Evolutionary conservation across 2,113 vertebrate genomes (phyloP).

Genomic region (Ophiodon elongatus): DNA sequence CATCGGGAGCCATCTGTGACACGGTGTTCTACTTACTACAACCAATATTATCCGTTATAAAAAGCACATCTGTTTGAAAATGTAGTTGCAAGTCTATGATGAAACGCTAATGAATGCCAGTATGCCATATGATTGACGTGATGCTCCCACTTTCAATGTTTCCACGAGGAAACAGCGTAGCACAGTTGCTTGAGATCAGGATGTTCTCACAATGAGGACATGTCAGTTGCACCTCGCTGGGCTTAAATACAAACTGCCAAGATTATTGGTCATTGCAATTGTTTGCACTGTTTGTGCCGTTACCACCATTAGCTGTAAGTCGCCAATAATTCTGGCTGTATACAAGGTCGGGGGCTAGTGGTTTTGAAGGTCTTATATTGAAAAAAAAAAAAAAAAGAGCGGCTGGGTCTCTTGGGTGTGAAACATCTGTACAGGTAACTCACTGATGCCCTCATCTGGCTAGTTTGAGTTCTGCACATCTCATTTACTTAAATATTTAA

Average conservation of each 20-base stretch:
- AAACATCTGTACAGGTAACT: conserved; percentile 23
- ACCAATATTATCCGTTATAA: background rate
- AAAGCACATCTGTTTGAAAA: background rate
- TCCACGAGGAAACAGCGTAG: background rate
- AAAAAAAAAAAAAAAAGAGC: background rate
- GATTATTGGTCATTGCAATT: background rate
- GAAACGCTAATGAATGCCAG: background rate
- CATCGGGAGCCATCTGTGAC: conserved; percentile 25
- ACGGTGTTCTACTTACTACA: conserved; percentile 7
- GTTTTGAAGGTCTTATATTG: background rate
- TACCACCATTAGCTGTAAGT: background rate
- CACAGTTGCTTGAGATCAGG: background rate
- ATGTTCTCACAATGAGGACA: conserved; percentile 6
- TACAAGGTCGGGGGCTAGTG: background rate
- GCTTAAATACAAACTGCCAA: background rate
- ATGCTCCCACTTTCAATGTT: background rate
- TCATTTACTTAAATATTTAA: background rate
- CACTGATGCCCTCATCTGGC: conserved; percentile 69
- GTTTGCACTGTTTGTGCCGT: background rate
- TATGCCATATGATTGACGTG: background rate
- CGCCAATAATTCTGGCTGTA: background rate
- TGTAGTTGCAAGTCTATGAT: background rate
- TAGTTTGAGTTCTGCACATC: background rate
- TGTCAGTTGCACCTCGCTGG: background rate
- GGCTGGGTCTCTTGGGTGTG: background rate